These are phyloP conservation scores for Drosophila kuntzei DNA, from an alignment of 2,888 invertebrate species.

Conservation along the genomic window DNA sequence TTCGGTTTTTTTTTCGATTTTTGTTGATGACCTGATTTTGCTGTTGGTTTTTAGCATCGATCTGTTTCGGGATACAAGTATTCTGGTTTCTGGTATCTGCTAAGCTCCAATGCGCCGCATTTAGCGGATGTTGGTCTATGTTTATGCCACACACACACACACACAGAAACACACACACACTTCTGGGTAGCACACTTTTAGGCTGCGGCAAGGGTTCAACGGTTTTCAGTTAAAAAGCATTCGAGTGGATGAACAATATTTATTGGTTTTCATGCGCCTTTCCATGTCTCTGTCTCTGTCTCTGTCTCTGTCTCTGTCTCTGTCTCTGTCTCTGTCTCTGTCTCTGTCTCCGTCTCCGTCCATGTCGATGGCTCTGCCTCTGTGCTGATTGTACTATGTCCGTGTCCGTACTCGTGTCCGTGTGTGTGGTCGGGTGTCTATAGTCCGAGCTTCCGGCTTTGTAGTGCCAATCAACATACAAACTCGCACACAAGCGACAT, in stretches of 20 bases:
- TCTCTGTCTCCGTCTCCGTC: too few species aligned
- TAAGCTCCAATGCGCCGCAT: conserved; percentile 25
- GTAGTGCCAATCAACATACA: conserved; percentile 37
- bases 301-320: conserved; percentile 26
- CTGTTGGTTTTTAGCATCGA: conserved; percentile 45
- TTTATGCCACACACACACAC: conserved; percentile 27
- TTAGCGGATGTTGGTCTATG: conserved; percentile 32
- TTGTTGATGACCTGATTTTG: conserved; percentile 7
- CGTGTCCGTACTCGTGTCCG: background rate
- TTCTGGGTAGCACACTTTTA: conserved; percentile 40
- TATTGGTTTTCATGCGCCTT: conserved; percentile 77
- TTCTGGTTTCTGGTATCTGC: conserved; percentile 13
- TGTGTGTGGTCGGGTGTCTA: conserved; percentile 23
- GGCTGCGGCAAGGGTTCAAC: conserved; percentile 71
- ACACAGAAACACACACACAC: conserved; percentile 7
- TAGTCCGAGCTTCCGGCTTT: conserved; percentile 42
- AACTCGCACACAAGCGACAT: conserved; percentile 1
- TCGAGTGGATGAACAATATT: conserved; percentile 83
- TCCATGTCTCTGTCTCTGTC: conserved; percentile 21
- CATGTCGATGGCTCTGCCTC: conserved; percentile 32
- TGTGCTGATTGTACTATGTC: conserved; percentile 5
- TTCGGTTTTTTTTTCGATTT: background rate
- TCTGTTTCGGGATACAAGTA: conserved; percentile 31
- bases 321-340: too few species aligned
- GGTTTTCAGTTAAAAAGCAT: conserved; percentile 79